phyloP scores from a whole-genome alignment of 1,140 invertebrate species.

The Ctenoplectra terminalis region DNA sequence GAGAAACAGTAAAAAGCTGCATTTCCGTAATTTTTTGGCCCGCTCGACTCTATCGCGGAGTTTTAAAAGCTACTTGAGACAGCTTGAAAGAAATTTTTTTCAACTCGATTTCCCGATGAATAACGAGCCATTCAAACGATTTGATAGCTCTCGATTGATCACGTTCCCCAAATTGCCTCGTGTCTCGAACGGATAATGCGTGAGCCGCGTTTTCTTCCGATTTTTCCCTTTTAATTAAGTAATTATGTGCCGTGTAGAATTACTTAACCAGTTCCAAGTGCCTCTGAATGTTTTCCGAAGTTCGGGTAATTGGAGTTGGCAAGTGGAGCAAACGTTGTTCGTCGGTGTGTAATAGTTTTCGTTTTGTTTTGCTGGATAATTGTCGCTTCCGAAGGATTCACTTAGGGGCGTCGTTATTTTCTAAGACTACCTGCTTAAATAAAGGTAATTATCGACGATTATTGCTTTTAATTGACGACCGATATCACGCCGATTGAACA shows the following conservation, averaged over 20 bases:
- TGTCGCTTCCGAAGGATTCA: neutral
- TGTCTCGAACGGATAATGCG: too few species aligned
- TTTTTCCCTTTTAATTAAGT: neutral
- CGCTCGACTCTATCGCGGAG: neutral
- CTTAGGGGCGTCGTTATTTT: neutral
- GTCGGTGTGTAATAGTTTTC: too few species aligned
- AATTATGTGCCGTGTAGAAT: neutral
- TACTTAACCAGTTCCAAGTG: too few species aligned
- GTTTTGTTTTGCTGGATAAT: neutral
- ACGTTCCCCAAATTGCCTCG: neutral
- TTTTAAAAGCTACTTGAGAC: neutral
- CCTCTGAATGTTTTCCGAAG: neutral
- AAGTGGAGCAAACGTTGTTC: neutral
- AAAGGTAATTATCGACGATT: neutral
- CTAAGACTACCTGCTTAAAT: neutral
- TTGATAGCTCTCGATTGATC: neutral
- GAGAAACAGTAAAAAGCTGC: neutral
- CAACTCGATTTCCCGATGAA: slow-evolving; percentile 3
- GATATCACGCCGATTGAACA: neutral
- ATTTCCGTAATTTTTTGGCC: neutral
- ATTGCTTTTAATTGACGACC: neutral
- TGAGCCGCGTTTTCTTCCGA: neutral
- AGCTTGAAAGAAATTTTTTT: neutral
- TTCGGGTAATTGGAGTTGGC: too few species aligned
- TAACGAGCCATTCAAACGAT: neutral